Conservation (phyloP, 2,113 vertebrate genomes). For the Hippocampus comes region DNA sequence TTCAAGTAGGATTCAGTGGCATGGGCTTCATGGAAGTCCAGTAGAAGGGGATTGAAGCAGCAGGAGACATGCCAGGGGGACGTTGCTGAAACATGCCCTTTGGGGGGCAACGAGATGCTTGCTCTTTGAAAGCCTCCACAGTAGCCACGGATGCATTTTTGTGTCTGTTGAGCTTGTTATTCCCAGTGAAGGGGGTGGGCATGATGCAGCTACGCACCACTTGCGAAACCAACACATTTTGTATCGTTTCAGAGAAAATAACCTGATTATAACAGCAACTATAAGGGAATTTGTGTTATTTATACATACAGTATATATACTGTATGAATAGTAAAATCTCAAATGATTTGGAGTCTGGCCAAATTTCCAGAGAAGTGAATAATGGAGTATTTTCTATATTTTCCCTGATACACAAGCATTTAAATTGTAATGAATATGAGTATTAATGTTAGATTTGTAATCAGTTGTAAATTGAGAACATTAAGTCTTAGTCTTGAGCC, state of each 20-base stretch:
- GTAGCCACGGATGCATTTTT: slow-evolving; percentile 54
- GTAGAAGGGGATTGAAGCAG: slow-evolving; percentile 36
- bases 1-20: slow-evolving; percentile 28
- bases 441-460: too few relatives aligned
- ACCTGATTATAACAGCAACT: too few relatives aligned
- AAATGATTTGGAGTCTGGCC: too few relatives aligned
- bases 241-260: too few relatives aligned
- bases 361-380: too few relatives aligned
- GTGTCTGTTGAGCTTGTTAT: slow-evolving; percentile 50
- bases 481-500: too few relatives aligned
- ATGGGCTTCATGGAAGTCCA: slow-evolving; percentile 20
- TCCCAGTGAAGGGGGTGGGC: slow-evolving; percentile 15
- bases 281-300: not conserved
- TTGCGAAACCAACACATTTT: slow-evolving; percentile 34
- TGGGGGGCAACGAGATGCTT: slow-evolving; percentile 39
- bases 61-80: slow-evolving; percentile 50
- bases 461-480: too few relatives aligned
- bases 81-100: slow-evolving; percentile 40
- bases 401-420: not conserved
- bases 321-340: too few relatives aligned
- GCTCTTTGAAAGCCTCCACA: slow-evolving; percentile 57
- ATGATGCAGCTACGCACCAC: slow-evolving; percentile 14
- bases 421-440: too few relatives aligned
- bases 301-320: too few relatives aligned
- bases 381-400: not conserved